Percentiles rank a stretch among this genome's conserved stretches.
Conservation (phyloP, 2,113 vertebrate genomes). For the Eulacestoma nigropectus region DNA sequence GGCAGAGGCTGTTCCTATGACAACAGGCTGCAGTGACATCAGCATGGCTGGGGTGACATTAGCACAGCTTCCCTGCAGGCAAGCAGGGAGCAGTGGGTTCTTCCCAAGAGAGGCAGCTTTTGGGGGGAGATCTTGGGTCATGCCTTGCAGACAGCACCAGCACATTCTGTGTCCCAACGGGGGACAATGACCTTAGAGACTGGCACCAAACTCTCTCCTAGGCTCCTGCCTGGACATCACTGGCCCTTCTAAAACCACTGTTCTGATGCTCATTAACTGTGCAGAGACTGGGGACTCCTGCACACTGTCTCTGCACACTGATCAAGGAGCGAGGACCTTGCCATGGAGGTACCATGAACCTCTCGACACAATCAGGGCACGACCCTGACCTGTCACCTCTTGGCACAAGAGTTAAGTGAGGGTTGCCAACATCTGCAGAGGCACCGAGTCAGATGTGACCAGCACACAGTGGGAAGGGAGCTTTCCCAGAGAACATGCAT, state of each 20-base stretch:
- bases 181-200: background rate
- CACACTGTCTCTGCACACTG: background rate
- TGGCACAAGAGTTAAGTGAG: background rate
- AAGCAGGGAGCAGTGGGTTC: background rate
- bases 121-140: background rate
- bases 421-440: background rate
- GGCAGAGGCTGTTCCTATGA: constrained; percentile 17
- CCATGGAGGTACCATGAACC: accelerated
- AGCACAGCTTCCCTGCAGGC: background rate
- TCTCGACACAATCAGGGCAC: accelerated
- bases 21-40: background rate
- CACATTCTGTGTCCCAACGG: accelerated
- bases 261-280: background rate
- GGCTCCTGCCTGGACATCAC: background rate
- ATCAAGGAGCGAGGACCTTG: background rate
- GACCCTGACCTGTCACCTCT: background rate
- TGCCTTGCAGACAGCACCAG: background rate
- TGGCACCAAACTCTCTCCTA: background rate
- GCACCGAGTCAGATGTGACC: background rate
- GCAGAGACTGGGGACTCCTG: background rate
- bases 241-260: background rate
- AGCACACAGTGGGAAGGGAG: background rate
- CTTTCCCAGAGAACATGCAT: background rate
- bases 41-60: background rate
- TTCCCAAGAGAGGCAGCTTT: background rate